Percentiles rank a stretch among this genome's conserved stretches.
Conservation (phyloP, 2,797 vertebrate genomes). For the Antennarius maculatus region DNA sequence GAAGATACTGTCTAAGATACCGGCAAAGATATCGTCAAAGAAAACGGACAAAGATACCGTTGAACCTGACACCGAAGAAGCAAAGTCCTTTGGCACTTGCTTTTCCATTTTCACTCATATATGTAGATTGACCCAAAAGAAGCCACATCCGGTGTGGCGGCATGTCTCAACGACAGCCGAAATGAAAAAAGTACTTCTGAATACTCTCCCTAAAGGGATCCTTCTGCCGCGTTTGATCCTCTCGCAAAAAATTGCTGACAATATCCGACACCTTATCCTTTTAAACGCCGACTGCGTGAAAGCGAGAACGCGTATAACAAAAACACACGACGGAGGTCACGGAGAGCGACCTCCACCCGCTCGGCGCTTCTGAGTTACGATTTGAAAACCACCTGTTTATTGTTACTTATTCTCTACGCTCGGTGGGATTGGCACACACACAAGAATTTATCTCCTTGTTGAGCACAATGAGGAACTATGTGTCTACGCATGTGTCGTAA, state of each 20-base stretch:
- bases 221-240: neutral
- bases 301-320: neutral
- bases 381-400: slow-evolving; percentile 52
- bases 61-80: too few relatives aligned
- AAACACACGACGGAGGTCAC: slow-evolving; percentile 26
- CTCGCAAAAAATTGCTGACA: neutral
- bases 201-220: neutral
- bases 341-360: slow-evolving; percentile 18
- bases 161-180: neutral
- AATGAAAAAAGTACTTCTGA: neutral
- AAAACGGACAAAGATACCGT: too few relatives aligned
- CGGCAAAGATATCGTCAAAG: too few relatives aligned
- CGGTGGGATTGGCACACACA: slow-evolving; percentile 55
- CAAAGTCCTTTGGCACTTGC: too few relatives aligned
- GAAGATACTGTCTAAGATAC: too few relatives aligned
- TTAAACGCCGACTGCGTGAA: neutral
- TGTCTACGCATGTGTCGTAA: slow-evolving; percentile 54
- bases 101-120: neutral
- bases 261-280: neutral
- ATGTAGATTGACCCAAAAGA: neutral
- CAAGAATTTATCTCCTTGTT: slow-evolving; percentile 64
- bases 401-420: slow-evolving; percentile 46
- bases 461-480: slow-evolving; percentile 57
- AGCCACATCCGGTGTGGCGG: neutral
- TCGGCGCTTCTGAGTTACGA: slow-evolving; percentile 32